Evolutionary conservation across 2,888 invertebrate species (phyloP), one percentile per base, ranked within the genome.

Genomic region (Linnaemya vulpina): DNA sequence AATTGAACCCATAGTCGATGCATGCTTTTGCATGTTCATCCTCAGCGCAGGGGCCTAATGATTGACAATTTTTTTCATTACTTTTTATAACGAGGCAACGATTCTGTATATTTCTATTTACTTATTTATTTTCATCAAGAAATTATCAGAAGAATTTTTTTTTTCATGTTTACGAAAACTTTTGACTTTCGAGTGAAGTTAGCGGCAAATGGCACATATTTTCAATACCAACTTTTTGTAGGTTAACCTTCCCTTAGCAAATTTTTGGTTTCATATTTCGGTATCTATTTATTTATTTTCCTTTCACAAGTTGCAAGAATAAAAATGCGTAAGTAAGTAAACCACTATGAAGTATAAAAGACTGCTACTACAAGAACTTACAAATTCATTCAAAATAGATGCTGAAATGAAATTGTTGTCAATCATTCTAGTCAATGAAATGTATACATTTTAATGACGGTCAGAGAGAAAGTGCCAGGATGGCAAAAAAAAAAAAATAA

Each of bases 381-480:
- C 15, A 68, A 43, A 65, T 55, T 46, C 63, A 43, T 30, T 15
- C 5, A 49, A 74, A 51, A 67, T 20, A 67, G 70, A 83, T 77
- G 11, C 46, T 82, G 63, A 67, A 82, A 65, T 51, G 51, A 73
- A 84, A 84, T 65, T 82, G 55, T 76, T 82, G 65, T 79, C 79
- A 86, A 84, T 81, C 74, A 76, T 71, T 75, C 86, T 58, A 86
- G 86, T 88, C 90, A 90, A 83, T 90, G 88, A 88, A 89, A 90
- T 90, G 90, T 90, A 88, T 86, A 88, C 87, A 87, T 90, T 90
- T 90, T 90, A 90, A 90, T 91, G 90, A 90, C 90, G 90, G 89
- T 90, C 91, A 89, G 22, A 30, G 30, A 30, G 30, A n/a, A n/a
- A 63, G 53, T 17, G 38, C 30, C 43, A 43, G 38, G 65, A 86